phyloP scores from a whole-genome alignment of 2,113 vertebrate genomes.

The Phoxinus phoxinus region DNA sequence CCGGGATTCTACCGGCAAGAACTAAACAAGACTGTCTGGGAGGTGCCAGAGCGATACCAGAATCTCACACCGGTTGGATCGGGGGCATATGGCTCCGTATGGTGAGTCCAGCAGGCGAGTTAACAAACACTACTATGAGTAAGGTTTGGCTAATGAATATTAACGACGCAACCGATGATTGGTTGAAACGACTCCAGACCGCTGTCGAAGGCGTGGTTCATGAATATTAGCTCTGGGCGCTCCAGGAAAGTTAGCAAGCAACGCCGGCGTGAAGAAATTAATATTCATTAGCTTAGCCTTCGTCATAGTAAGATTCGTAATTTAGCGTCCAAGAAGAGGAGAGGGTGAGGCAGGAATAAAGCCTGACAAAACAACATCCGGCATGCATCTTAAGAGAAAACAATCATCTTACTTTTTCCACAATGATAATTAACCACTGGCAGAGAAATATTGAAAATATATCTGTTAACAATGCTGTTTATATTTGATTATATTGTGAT shows the following conservation, averaged over 20 bases:
- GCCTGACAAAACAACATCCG: conserved; percentile 33
- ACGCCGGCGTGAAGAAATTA: not conserved
- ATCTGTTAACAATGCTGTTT: not conserved
- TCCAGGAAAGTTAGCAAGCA: conserved; percentile 25
- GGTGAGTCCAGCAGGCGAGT: conserved; percentile 78
- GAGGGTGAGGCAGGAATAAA: conserved; percentile 27
- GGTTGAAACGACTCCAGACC: not conserved
- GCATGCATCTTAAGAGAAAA: not conserved
- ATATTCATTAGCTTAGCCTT: not conserved
- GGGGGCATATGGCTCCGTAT: conserved; percentile 95
- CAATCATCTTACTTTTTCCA: not conserved
- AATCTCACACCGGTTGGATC: conserved; percentile 95
- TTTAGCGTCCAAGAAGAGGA: not conserved
- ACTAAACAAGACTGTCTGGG: conserved; percentile 97
- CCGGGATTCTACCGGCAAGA: conserved; percentile 94
- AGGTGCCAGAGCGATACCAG: conserved; percentile 95
- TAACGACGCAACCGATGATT: not conserved
- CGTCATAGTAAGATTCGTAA: conserved; percentile 23
- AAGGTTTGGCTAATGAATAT: conserved; percentile 1
- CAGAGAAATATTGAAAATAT: not conserved
- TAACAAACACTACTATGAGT: conserved; percentile 11
- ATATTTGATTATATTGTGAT: not conserved
- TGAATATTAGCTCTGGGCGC: not conserved
- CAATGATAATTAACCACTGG: not conserved
- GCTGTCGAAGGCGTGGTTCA: not conserved